Conservation (phyloP, 1,140 invertebrate species). For the Aphaenogaster rudis region DNA sequence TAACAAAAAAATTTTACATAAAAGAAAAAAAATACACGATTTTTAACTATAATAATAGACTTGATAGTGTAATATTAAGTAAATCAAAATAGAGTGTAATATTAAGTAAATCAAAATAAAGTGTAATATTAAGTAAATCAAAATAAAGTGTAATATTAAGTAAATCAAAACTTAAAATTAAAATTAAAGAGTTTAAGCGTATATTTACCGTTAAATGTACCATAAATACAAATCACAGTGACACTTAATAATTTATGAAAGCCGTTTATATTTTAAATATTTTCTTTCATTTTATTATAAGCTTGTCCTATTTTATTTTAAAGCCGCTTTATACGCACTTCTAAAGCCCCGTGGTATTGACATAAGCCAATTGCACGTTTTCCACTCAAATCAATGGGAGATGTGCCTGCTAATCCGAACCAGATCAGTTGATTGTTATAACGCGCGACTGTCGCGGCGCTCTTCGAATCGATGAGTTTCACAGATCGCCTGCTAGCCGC, state of each 20-base stretch:
- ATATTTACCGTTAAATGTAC: background rate
- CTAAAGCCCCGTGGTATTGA: background rate
- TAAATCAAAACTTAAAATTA: background rate
- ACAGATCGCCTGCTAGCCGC: background rate
- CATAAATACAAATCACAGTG: background rate
- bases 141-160: background rate
- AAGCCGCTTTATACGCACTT: background rate
- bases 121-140: background rate
- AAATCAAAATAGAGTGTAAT: background rate
- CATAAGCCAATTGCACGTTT: background rate
- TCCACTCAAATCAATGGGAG: background rate
- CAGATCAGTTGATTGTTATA: slow-evolving; percentile 22
- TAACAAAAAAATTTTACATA: background rate
- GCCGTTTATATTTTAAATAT: background rate
- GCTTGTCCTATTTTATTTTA: background rate
- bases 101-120: no score
- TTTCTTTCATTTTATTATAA: slow-evolving; percentile 19
- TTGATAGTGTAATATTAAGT: background rate
- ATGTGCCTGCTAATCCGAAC: background rate
- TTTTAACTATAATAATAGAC: background rate
- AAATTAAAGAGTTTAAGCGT: background rate
- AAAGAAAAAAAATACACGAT: background rate
- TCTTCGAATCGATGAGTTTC: slow-evolving; percentile 7
- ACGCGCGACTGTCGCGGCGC: background rate
- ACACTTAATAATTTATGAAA: background rate